Conservation (phyloP, 2,113 vertebrate species). For the Suncus etruscus region DNA sequence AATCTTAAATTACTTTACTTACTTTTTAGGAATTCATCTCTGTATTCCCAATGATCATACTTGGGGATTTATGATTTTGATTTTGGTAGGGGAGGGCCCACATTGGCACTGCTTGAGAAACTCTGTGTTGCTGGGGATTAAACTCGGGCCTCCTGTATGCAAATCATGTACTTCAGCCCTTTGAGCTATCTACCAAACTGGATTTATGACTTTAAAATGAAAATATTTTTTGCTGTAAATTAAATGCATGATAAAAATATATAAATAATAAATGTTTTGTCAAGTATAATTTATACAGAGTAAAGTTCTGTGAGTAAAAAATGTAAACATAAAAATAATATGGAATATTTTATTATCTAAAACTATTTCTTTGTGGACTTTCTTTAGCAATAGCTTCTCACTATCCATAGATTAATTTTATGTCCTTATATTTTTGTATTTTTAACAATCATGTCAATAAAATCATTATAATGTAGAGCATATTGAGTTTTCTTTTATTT, state of each 20-base stretch:
- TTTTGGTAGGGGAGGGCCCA: too few relatives aligned
- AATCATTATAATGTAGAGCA: neutral
- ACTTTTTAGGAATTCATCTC: neutral
- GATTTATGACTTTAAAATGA: neutral
- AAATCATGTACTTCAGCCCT: too few relatives aligned
- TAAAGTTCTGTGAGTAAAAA: neutral
- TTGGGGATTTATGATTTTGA: neutral
- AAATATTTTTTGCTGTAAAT: neutral
- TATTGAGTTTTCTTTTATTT: neutral
- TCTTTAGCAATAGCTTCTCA: neutral
- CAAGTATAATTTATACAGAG: neutral
- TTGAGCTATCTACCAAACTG: too few relatives aligned
- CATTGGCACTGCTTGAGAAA: too few relatives aligned
- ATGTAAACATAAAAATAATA: neutral
- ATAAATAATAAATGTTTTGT: neutral
- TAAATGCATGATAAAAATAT: neutral
- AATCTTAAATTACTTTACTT: neutral
- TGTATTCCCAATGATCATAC: neutral
- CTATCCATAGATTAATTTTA: neutral
- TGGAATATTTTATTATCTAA: neutral
- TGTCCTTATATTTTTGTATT: neutral
- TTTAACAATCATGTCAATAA: neutral
- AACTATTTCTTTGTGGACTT: neutral
- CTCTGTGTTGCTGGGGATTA: too few relatives aligned
- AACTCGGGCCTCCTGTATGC: too few relatives aligned